phyloP scores from a whole-genome alignment of 2,888 invertebrate genomes.

The Lumbricus terrestris region DNA sequence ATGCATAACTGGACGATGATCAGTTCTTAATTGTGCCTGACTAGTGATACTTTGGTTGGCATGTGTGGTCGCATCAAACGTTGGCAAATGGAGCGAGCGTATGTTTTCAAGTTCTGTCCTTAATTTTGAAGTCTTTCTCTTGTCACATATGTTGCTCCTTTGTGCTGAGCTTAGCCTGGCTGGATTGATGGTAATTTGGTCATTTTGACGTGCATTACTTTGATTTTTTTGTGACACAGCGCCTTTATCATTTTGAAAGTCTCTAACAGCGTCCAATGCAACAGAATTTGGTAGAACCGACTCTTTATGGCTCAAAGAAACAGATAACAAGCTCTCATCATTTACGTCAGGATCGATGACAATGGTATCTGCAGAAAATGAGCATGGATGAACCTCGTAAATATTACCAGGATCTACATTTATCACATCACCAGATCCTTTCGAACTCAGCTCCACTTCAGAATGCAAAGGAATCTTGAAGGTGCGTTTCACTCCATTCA shows the following conservation, averaged over 20 bases:
- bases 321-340: neutral
- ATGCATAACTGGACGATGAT: neutral
- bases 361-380: neutral
- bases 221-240: neutral
- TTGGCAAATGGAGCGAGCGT: neutral
- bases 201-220: neutral
- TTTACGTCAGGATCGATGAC: neutral
- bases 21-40: neutral
- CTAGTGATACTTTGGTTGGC: neutral
- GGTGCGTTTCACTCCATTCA: conserved; percentile 7
- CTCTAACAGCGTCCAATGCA: neutral
- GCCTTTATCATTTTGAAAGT: neutral
- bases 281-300: neutral
- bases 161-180: neutral
- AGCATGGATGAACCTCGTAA: neutral
- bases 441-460: neutral
- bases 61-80: neutral
- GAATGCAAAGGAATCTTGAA: neutral
- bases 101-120: neutral
- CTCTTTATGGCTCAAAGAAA: neutral
- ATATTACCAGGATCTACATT: neutral
- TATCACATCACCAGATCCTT: neutral
- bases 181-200: neutral
- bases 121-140: neutral
- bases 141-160: neutral